Conservation (phyloP, 2,113 vertebrate genomes). For the Chascanopsetta lugubris region DNA sequence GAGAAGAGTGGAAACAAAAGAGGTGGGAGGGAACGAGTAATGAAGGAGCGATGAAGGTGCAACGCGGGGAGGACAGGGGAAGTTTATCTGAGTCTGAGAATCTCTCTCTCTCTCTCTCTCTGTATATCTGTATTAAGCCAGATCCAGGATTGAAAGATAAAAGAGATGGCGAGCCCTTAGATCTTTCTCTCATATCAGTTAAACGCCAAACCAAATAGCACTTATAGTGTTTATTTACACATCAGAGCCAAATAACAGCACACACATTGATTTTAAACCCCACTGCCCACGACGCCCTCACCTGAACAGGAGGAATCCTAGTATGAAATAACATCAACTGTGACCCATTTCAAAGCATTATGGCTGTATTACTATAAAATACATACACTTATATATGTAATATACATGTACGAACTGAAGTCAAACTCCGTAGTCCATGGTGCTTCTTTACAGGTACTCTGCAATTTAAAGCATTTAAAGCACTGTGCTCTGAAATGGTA, state of each 20-base stretch:
- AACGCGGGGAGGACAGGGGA: conserved; percentile 22
- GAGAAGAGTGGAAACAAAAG: conserved; percentile 39
- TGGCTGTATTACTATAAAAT: conserved; percentile 11
- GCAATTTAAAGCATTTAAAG: background rate
- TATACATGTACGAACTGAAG: background rate
- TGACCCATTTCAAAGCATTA: conserved; percentile 11
- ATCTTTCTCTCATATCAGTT: conserved; percentile 58
- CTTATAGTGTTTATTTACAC: conserved; percentile 53
- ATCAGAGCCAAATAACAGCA: conserved; percentile 47
- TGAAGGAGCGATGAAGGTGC: conserved; percentile 33
- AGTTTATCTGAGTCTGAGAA: conserved; percentile 29
- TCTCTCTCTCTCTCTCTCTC: conserved; percentile 7
- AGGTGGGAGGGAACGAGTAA: conserved; percentile 20
- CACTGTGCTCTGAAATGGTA: no score
- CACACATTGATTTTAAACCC: conserved; percentile 58
- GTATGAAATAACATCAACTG: conserved; percentile 38
- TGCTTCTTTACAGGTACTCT: background rate
- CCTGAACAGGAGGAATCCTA: conserved; percentile 19
- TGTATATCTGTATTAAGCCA: conserved; percentile 33
- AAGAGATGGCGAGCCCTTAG: conserved; percentile 50
- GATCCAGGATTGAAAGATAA: conserved; percentile 59
- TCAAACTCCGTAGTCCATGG: background rate
- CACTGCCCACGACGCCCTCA: conserved; percentile 34
- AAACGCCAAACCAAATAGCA: conserved; percentile 60
- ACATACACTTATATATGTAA: background rate